phyloP scores from a whole-genome alignment of 2,113 vertebrate genomes.

The Paradoxurus hermaphroditus region DNA sequence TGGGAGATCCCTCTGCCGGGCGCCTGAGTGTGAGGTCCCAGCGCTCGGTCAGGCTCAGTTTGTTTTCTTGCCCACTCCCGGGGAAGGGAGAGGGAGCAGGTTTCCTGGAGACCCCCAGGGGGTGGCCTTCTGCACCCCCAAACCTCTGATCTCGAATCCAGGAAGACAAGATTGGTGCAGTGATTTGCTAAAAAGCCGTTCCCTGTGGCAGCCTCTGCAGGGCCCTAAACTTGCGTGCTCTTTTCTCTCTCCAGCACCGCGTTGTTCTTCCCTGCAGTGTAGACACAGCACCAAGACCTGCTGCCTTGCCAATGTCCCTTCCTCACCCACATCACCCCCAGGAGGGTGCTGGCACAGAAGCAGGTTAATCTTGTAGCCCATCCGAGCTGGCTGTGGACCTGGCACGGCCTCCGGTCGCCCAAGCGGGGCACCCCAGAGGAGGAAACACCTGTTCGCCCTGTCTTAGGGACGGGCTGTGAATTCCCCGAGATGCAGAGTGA shows the following conservation, averaged over 20 bases:
- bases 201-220: neutral
- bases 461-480: neutral
- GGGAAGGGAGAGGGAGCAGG: neutral
- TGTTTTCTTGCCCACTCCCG: neutral
- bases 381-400: neutral
- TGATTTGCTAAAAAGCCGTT: neutral
- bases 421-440: neutral
- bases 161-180: neutral
- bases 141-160: neutral
- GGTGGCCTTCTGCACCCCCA: neutral
- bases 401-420: neutral
- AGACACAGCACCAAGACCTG: neutral
- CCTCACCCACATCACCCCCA: neutral
- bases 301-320: neutral
- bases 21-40: neutral
- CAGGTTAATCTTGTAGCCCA: neutral
- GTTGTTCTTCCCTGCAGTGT: neutral
- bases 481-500: slow-evolving; percentile 50
- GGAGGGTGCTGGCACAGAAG: neutral
- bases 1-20: neutral
- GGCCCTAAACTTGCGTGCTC: neutral
- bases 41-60: neutral
- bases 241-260: neutral
- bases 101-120: neutral
- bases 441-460: slow-evolving; percentile 64